Percentiles rank a stretch among this genome's conserved stretches.
Conservation (phyloP, 53 echinoderm and acorn worm species). For the Henricia sp. region DNA sequence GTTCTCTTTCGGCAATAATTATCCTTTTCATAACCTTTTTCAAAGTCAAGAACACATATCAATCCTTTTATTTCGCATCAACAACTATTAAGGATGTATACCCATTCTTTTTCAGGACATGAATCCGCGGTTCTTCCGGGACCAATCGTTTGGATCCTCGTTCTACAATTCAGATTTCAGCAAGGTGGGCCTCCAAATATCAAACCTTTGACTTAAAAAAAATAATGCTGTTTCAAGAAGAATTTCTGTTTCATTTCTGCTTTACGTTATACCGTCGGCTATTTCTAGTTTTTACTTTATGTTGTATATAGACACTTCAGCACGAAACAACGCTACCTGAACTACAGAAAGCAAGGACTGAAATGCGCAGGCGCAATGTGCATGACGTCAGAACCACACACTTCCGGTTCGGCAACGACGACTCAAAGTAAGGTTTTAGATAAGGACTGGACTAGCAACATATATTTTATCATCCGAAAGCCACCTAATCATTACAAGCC, state of each 20-base stretch:
- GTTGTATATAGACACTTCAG: background rate
- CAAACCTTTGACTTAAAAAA: background rate
- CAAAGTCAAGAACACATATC: no score
- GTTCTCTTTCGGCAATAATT: no score
- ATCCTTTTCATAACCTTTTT: background rate
- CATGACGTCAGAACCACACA: slow-evolving; percentile 86
- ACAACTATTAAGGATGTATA: background rate
- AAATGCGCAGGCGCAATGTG: slow-evolving; percentile 81
- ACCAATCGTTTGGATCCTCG: slow-evolving; percentile 74
- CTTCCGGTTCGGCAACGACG: slow-evolving; percentile 87
- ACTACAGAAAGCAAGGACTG: slow-evolving; percentile 65
- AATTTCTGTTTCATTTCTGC: no score
- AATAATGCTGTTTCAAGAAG: background rate
- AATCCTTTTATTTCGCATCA: no score
- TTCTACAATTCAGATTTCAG: slow-evolving; percentile 92
- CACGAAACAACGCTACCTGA: slow-evolving; percentile 31
- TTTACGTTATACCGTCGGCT: no score
- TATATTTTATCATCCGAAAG: no score
- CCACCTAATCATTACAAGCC: no score
- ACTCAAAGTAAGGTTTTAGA: slow-evolving; percentile 75
- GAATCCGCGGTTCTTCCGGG: slow-evolving; percentile 89
- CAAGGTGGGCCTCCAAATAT: slow-evolving; percentile 15
- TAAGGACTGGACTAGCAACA: no score
- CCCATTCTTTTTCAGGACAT: slow-evolving; percentile 74
- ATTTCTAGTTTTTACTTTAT: background rate